Percentiles rank a stretch among this genome's conserved stretches.
Conservation (phyloP, 2,888 invertebrate species). For the Subacronicta megacephala region DNA sequence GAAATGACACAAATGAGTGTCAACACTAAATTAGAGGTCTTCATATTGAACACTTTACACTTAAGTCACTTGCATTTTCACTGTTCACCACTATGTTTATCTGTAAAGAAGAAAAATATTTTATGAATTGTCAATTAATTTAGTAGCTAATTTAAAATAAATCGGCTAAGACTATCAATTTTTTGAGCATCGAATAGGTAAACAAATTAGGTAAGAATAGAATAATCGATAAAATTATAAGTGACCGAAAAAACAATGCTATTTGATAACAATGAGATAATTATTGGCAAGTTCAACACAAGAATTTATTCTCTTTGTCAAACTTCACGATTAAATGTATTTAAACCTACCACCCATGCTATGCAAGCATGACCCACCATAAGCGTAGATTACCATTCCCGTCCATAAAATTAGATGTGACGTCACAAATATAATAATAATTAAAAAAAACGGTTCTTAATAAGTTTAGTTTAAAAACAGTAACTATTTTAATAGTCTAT, state of each 20-base stretch:
- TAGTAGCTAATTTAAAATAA: too few species aligned
- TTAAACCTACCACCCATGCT: slow-evolving; percentile 25
- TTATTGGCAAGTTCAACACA: not conserved
- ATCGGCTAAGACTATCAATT: too few species aligned
- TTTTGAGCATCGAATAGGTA: too few species aligned
- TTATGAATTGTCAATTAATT: not conserved
- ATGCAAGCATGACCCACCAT: not conserved
- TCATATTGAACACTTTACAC: slow-evolving; percentile 76
- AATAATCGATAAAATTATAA: too few species aligned
- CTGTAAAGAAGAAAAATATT: slow-evolving; percentile 60
- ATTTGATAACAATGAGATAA: not conserved
- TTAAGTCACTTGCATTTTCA: slow-evolving; percentile 83
- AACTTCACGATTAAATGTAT: slow-evolving; percentile 32
- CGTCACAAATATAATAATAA: too few species aligned
- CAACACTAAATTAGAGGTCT: slow-evolving; percentile 80
- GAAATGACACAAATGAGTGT: slow-evolving; percentile 84
- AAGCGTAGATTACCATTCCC: too few species aligned
- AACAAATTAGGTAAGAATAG: too few species aligned
- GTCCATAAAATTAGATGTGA: slow-evolving; percentile 27
- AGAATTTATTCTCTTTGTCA: slow-evolving; percentile 21
- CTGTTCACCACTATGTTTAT: slow-evolving; percentile 52
- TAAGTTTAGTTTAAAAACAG: too few species aligned
- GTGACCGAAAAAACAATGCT: too few species aligned
- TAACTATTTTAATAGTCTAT: too few species aligned
- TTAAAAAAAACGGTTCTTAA: too few species aligned